Evolutionary conservation across 92 coral and sea anemone species (phyloP).

Genomic region (Scolanthus callimorphus): DNA sequence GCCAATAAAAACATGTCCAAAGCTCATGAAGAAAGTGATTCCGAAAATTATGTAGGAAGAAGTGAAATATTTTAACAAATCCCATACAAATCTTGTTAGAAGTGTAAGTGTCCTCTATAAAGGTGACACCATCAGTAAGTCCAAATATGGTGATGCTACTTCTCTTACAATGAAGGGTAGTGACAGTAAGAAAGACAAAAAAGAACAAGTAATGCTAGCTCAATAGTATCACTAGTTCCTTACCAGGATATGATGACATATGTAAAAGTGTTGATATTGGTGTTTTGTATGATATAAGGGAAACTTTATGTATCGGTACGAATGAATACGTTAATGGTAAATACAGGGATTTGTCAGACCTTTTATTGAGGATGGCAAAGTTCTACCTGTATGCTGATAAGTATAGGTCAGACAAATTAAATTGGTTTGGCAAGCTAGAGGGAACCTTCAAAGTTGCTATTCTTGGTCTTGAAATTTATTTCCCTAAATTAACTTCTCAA

Average conservation of each 20-base stretch:
- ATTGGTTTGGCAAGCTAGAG: constrained; percentile 16
- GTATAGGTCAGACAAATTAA: constrained; percentile 21
- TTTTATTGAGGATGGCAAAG: constrained; percentile 18
- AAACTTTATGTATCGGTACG: constrained; percentile 17
- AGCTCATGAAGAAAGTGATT: no score
- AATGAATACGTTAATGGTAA: constrained; percentile 34
- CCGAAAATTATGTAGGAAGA: no score
- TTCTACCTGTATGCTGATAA: constrained; percentile 24
- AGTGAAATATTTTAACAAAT: no score
- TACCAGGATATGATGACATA: constrained; percentile 14
- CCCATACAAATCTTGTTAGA: no score
- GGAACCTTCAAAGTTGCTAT: constrained; percentile 12
- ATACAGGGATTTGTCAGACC: constrained; percentile 32
- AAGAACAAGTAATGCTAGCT: not conserved
- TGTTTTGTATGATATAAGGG: constrained; percentile 19
- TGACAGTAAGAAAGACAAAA: not conserved
- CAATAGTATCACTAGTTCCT: constrained; percentile 1
- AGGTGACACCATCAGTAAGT: constrained; percentile 44
- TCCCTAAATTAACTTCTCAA: no score
- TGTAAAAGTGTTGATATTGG: constrained; percentile 39
- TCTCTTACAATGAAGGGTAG: constrained; percentile 23
- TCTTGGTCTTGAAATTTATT: no score
- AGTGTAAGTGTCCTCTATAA: constrained; percentile 38
- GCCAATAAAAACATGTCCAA: no score
- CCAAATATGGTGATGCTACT: constrained; percentile 24